These are phyloP conservation scores for Protobothrops mucrosquamatus DNA, from an alignment of 2,113 vertebrate genomes.

Conservation along the genomic window DNA sequence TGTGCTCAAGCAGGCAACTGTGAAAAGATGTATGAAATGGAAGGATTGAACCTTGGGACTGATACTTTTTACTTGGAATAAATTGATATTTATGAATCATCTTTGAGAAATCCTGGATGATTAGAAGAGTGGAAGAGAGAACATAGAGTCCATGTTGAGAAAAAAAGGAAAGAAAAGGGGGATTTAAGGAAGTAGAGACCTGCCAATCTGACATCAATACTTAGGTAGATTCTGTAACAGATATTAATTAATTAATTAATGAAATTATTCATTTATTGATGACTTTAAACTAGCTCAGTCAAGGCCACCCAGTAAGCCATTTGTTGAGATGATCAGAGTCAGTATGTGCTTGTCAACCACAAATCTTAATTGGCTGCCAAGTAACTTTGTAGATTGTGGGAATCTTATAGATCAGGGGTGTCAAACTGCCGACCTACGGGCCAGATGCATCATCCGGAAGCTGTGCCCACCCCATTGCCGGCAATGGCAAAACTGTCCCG, in stretches of 20 bases:
- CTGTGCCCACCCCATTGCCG: too few relatives aligned
- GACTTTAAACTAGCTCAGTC: background rate
- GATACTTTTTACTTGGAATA: background rate
- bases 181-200: background rate
- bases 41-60: background rate
- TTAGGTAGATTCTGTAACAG: background rate
- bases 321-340: background rate
- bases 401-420: background rate
- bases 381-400: background rate
- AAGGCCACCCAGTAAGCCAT: background rate
- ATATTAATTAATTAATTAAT: background rate
- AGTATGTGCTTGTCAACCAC: background rate
- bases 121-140: background rate
- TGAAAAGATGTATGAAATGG: background rate
- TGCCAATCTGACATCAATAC: background rate
- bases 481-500: too few relatives aligned
- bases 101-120: background rate
- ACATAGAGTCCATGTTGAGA: background rate
- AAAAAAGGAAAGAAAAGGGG: background rate
- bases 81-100: background rate
- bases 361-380: background rate
- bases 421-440: too few relatives aligned
- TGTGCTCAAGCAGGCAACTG: background rate
- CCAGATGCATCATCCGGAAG: too few relatives aligned
- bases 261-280: background rate